Conservation (phyloP, 2,113 vertebrate species). For the Podarcis raffonei region DNA sequence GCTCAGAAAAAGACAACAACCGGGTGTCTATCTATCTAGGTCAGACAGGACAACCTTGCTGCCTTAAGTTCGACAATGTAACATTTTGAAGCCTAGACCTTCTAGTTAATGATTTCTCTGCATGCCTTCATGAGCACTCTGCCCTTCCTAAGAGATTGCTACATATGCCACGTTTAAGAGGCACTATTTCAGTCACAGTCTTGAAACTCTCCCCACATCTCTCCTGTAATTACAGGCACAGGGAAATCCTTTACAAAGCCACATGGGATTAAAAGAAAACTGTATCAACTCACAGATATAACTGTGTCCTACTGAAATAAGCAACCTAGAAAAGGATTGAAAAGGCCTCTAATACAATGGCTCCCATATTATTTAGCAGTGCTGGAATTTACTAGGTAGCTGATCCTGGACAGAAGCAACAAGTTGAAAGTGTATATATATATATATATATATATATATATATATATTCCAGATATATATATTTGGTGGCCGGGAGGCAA, state of each 20-base stretch:
- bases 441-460: no score
- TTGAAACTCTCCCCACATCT: conserved; percentile 1
- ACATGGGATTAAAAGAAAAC: neutral
- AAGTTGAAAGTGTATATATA: neutral
- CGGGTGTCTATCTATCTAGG: neutral
- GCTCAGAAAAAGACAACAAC: neutral
- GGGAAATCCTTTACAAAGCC: neutral
- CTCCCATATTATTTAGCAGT: neutral
- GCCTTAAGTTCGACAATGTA: neutral
- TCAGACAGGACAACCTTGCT: neutral
- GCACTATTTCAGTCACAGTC: conserved; percentile 11
- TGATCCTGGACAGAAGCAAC: neutral
- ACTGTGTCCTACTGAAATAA: neutral
- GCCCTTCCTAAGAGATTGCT: conserved; percentile 13
- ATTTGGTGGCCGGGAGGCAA: neutral
- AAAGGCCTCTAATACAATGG: neutral
- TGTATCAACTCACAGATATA: neutral
- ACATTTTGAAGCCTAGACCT: neutral
- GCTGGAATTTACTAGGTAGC: neutral
- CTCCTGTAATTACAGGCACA: conserved; percentile 11
- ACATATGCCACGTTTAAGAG: conserved; percentile 33
- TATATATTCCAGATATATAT: no score
- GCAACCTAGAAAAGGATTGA: neutral
- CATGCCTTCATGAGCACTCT: neutral
- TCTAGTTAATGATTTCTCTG: conserved; percentile 22